These are phyloP conservation scores for Atta texana DNA, from an alignment of 1,140 invertebrate species.

Conservation along the genomic window DNA sequence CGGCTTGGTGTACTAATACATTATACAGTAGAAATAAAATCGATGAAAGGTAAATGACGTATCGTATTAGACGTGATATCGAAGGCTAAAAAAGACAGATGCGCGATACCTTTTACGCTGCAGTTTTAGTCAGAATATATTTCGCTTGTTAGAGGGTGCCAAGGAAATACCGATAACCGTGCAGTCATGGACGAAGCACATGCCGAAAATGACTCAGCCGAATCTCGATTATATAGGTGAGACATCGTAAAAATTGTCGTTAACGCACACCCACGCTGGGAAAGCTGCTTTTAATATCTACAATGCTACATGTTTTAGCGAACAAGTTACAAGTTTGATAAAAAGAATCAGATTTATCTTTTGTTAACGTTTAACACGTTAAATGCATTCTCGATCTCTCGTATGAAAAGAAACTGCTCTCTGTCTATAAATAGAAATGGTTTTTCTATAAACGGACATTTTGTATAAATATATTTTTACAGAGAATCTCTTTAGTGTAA, in stretches of 20 bases:
- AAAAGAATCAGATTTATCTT: conserved; percentile 32
- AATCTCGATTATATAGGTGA: conserved; percentile 96
- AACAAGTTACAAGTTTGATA: conserved; percentile 20
- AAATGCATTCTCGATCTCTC: neutral
- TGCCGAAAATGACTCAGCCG: conserved; percentile 97
- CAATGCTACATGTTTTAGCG: neutral
- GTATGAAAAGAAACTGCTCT: neutral
- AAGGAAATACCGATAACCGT: conserved; percentile 90
- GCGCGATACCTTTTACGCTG: neutral
- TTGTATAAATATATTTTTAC: neutral
- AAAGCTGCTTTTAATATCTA: neutral
- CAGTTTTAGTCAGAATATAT: neutral
- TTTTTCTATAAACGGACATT: neutral
- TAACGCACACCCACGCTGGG: conserved; percentile 9
- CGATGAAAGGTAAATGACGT: neutral
- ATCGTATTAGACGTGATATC: neutral
- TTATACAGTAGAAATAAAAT: neutral
- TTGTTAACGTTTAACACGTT: neutral
- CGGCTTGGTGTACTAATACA: neutral
- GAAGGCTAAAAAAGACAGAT: neutral
- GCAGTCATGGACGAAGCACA: conserved; percentile 94
- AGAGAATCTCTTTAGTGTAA: neutral
- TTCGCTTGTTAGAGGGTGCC: conserved; percentile 88
- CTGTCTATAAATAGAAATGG: conserved; percentile 6
- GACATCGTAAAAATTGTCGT: conserved; percentile 62